phyloP scores from a whole-genome alignment of 2,888 invertebrate species.

The Lithophane leautieri region DNA sequence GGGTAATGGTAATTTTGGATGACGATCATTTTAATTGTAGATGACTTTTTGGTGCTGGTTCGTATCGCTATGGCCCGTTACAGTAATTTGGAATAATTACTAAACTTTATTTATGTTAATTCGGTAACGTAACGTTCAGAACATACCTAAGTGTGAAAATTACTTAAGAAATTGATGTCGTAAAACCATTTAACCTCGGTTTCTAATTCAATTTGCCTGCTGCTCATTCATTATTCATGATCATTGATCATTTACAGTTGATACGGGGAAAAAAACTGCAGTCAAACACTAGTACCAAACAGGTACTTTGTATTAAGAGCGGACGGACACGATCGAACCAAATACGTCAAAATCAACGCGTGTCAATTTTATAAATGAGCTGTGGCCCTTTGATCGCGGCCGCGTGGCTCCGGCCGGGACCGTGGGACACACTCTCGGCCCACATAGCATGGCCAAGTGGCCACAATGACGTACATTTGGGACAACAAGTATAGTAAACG shows the following conservation, averaged over 20 bases:
- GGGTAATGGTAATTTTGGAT: constrained; percentile 44
- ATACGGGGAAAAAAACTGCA: constrained; percentile 38
- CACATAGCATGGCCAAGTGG: constrained; percentile 42
- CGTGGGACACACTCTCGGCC: constrained; percentile 73
- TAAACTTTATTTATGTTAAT: constrained; percentile 52
- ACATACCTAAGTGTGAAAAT: constrained; percentile 42
- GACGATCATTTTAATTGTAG: constrained; percentile 61
- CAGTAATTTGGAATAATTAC: constrained; percentile 58
- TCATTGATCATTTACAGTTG: constrained; percentile 43
- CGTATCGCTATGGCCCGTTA: constrained; percentile 44
- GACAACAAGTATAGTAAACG: constrained; percentile 50
- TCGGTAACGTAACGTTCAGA: constrained; percentile 3
- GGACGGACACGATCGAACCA: constrained; percentile 64
- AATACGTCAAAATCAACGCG: constrained; percentile 80
- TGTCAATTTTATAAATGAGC: constrained; percentile 85
- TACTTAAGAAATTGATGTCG: constrained; percentile 31
- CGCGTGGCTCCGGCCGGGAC: constrained; percentile 68
- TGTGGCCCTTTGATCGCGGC: constrained; percentile 77
- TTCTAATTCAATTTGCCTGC: constrained; percentile 41
- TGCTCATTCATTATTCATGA: constrained; percentile 37
- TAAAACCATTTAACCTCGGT: constrained; percentile 27
- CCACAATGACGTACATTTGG: constrained; percentile 51
- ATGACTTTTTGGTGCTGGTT: constrained; percentile 53
- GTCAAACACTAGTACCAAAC: constrained; percentile 31
- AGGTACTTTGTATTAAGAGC: constrained; percentile 54